These are phyloP conservation scores for Heliocidaris erythrogramma DNA, from an alignment of 35 echinoderm and acorn worm genomes.

Conservation along the genomic window DNA sequence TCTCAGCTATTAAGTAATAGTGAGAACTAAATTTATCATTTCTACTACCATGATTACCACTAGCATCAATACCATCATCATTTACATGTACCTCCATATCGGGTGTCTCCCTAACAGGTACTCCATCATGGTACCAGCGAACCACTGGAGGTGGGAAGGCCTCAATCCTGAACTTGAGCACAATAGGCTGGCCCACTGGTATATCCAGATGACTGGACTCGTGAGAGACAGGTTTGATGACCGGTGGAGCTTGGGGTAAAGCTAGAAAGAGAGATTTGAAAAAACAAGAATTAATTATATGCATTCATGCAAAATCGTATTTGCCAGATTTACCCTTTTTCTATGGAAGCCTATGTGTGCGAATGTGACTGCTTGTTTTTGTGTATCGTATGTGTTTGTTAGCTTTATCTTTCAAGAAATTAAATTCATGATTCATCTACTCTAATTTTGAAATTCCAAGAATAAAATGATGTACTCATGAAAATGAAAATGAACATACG, in stretches of 20 bases:
- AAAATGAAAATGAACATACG: too few relatives aligned
- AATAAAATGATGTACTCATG: too few relatives aligned
- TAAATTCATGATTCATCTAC: too few relatives aligned
- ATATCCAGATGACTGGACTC: slow-evolving; percentile 31
- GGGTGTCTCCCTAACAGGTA: slow-evolving; percentile 8
- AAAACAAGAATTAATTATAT: not conserved
- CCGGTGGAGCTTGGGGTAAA: slow-evolving; percentile 16
- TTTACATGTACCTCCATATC: not conserved
- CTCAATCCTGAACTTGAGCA: slow-evolving; percentile 34
- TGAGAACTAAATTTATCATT: not conserved
- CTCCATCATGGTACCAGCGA: slow-evolving; percentile 43
- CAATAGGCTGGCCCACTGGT: not conserved
- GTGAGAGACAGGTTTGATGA: slow-evolving; percentile 28
- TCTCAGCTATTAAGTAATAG: not conserved
- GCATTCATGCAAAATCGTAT: too few relatives aligned
- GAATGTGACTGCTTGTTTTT: too few relatives aligned
- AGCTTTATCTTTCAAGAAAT: too few relatives aligned
- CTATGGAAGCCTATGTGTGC: too few relatives aligned
- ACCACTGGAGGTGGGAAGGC: slow-evolving; percentile 32
- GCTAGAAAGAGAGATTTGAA: not conserved
- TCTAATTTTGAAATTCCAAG: too few relatives aligned
- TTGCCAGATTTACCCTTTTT: too few relatives aligned
- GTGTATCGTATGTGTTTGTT: too few relatives aligned
- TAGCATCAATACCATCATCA: not conserved
- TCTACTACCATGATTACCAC: not conserved